Evolutionary conservation across 2,888 invertebrate species (phyloP), one percentile per base, ranked within the genome.

Genomic region (Pammene fasciana): DNA sequence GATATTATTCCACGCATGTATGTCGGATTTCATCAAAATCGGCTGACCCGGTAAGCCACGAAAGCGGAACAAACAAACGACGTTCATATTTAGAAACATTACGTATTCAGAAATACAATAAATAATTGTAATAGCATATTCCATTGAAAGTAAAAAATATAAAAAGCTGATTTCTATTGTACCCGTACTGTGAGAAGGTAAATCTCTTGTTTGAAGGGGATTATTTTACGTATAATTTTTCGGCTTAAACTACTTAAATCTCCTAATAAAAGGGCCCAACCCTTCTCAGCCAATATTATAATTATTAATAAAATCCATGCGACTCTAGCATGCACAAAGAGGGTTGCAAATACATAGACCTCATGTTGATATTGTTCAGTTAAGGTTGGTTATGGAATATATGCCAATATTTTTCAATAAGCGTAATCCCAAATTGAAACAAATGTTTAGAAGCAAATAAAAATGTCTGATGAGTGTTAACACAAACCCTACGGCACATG

Each of bases 41-140:
- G 48, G 50, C 36, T 50, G 61, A 50, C 61, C 48, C 38, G 18
- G 48, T 50, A 61, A 50, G 7, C 13, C 36, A n/a, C 38, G 50
- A 61, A 61, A 61, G 61, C 61, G 61, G 36, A 61, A 61, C 61
- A 41, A n/a, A 11, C 10, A 36, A 18, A 48, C 48, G 34, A 60
- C 14, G 48, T 16, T 13, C 16, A 36, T 16, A 36, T 60, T 34
- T 46, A 43, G 57, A 48, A 41, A 38, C 43, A 59, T 36, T 34
- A 48, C 14, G 34, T 36, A 46, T 48, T 14, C 26, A 36, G 46
- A 46, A 48, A 16, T 16, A 57, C 8, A 57, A 43, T 26, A 43
- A 57, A 43, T 57, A 18, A 18, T 26, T n/a, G 18, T 6, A 57
- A 18, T 26, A 5, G n/a, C 18, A 7, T 18, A 38, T 14, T 18